A percentile compares a stretch with the other conserved stretches of the same genome.
Evolutionary conservation across 2,888 invertebrate genomes (phyloP).

Genomic region (Flexamia atlantica): DNA sequence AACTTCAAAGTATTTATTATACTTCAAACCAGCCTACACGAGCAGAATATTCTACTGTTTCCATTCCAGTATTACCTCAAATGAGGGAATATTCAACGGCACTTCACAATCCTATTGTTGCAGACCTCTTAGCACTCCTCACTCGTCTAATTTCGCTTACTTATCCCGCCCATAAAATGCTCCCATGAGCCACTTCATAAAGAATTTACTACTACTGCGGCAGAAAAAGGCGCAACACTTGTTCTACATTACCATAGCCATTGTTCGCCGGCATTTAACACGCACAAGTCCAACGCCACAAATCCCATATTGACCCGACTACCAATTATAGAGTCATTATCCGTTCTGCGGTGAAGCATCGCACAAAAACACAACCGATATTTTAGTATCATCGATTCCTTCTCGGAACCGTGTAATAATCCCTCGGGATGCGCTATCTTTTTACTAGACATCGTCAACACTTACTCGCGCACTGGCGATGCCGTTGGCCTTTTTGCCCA

Average conservation of each 20-base stretch:
- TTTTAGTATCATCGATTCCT: constrained; percentile 37
- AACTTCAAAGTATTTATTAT: too few species aligned
- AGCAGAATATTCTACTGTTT: too few species aligned
- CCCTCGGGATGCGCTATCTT: constrained; percentile 24
- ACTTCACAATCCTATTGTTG: constrained; percentile 23
- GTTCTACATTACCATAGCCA: constrained; percentile 41
- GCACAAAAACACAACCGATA: constrained; percentile 50
- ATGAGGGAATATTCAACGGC: neutral
- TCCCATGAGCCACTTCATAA: constrained; percentile 41
- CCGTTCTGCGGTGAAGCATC: constrained; percentile 10
- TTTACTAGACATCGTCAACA: constrained; percentile 23
- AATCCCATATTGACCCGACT: constrained; percentile 50
- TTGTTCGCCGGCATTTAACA: constrained; percentile 53
- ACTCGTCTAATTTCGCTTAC: constrained; percentile 46
- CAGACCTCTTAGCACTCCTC: neutral
- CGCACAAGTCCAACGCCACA: constrained; percentile 23
- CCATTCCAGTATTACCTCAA: too few species aligned
- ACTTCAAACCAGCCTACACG: too few species aligned
- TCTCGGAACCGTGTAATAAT: constrained; percentile 42
- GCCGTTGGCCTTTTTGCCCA: constrained; percentile 42
- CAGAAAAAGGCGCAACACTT: constrained; percentile 22
- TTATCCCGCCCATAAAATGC: constrained; percentile 41
- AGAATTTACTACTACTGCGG: constrained; percentile 35
- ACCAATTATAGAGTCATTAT: constrained; percentile 50
- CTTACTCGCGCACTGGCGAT: constrained; percentile 12